Evolutionary conservation across 2,113 vertebrate genomes (phyloP).

Genomic region (Solea senegalensis): DNA sequence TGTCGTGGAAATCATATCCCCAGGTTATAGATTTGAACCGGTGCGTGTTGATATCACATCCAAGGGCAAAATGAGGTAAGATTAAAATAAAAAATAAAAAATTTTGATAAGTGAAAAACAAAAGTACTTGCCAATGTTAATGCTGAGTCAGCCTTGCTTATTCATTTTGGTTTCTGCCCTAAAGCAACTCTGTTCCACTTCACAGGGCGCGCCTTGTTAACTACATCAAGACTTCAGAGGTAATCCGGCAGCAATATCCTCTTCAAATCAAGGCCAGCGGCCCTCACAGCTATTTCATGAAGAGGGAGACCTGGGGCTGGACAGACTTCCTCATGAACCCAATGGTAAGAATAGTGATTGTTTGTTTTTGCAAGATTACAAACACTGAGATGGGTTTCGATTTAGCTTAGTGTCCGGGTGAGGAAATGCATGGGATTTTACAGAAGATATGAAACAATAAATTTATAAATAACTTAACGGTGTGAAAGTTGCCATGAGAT

Average conservation of each 20-base stretch:
- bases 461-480: no score
- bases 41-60: slow-evolving; percentile 98
- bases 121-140: not conserved
- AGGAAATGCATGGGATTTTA: no score
- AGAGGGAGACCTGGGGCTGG: slow-evolving; percentile 99
- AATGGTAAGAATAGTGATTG: slow-evolving; percentile 85
- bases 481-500: no score
- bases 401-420: no score
- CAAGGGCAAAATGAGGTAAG: slow-evolving; percentile 99
- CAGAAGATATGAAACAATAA: no score
- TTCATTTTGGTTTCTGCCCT: not conserved
- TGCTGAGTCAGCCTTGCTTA: not conserved
- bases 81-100: slow-evolving; percentile 54
- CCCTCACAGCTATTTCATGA: slow-evolving; percentile 94
- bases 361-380: not conserved
- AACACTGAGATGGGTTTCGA: no score
- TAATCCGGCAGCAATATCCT: slow-evolving; percentile 92
- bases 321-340: slow-evolving; percentile 99
- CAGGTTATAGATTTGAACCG: slow-evolving; percentile 91
- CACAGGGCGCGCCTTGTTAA: slow-evolving; percentile 93
- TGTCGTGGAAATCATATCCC: slow-evolving; percentile 92
- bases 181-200: slow-evolving; percentile 2
- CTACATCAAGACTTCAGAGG: slow-evolving; percentile 97
- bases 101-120: no score
- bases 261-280: slow-evolving; percentile 93